Percentiles rank a stretch among this genome's conserved stretches.
These are phyloP conservation scores for Micropoecilia bifurca DNA, from an alignment of 2,797 vertebrate species.

Conservation along the genomic window DNA sequence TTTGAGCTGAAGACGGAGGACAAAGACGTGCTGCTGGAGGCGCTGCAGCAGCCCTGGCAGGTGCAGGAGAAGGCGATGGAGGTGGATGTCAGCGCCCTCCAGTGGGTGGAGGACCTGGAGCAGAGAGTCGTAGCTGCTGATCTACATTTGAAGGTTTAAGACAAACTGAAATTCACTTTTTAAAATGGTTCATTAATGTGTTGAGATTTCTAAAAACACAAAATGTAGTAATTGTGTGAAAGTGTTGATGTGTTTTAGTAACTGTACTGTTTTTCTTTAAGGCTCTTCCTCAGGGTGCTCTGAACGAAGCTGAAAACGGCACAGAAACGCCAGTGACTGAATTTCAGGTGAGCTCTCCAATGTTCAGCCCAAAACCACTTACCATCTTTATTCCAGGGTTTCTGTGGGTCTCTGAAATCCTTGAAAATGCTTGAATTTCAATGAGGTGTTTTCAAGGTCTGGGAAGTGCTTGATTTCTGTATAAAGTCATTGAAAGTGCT, in stretches of 20 bases:
- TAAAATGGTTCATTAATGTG: neutral
- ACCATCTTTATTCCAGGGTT: neutral
- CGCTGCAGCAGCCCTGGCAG: conserved; percentile 85
- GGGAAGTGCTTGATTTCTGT: no score
- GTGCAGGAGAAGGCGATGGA: conserved; percentile 87
- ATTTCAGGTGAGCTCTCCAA: conserved; percentile 75
- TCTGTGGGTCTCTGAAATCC: no score
- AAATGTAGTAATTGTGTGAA: neutral
- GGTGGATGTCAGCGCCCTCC: conserved; percentile 86
- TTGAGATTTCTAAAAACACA: neutral
- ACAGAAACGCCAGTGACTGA: conserved; percentile 68
- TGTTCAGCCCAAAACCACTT: neutral
- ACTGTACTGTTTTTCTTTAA: conserved; percentile 42
- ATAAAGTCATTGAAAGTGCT: no score
- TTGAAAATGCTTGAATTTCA: no score
- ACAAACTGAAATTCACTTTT: neutral
- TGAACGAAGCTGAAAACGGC: conserved; percentile 67
- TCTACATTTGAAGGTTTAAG: conserved; percentile 89
- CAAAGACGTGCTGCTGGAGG: conserved; percentile 74
- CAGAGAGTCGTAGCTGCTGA: conserved; percentile 89
- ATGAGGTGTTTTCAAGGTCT: no score
- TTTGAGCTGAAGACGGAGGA: conserved; percentile 82
- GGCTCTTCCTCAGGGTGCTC: conserved; percentile 71
- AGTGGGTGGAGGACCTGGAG: conserved; percentile 95
- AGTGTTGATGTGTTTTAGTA: neutral